Evolutionary conservation across 2,797 vertebrate genomes (phyloP), one percentile per base, ranked within the genome.

Genomic region (Tarsius wallacei): DNA sequence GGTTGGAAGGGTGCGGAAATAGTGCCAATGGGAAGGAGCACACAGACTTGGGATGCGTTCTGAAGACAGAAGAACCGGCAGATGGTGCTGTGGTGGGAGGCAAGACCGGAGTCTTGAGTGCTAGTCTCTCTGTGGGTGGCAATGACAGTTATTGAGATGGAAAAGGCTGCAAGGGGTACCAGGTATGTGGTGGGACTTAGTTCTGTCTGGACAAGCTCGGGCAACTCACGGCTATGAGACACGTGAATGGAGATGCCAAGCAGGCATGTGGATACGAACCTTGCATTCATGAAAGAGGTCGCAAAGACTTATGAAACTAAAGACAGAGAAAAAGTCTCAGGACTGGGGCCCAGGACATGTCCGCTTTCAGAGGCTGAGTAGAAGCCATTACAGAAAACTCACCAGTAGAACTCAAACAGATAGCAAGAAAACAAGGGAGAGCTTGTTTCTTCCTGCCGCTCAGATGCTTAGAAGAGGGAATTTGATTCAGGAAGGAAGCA

Each of bases 1-100:
- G 4, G 36, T 57, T 42, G 15, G 49, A 59, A 1, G 0, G 26
- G 11, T n/a, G 3, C n/a, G 8, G 47, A 64, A 57, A 13, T 63
- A 31, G 22, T 17, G 31, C 42, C 8, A 42, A 28, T 14, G 28
- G 51, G 64, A n/a, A 82, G 51, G 76, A 36, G 26, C 14, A 36
- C 1, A 5, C 5, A 59, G 17, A 22, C 9, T 0, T 70, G 59
- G 66, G 59, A 22, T 3, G 2, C 8, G n/a, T 36, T n/a, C 0
- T 36, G 66, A 66, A 55, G 84, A 21, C 26, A 64, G 66, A 68
- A 64, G 66, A 68, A 49, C 7, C 8, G 33, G 31, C 42, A 85
- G 63, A 17, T 21, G 12, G 49, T 28, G 82, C 73, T 24, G 19
- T 7, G 47, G 70, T 21, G 11, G 1, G 15, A 24, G 59, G 33